These are phyloP conservation scores for Blera fallax DNA, from an alignment of 2,888 invertebrate species.

Conservation along the genomic window DNA sequence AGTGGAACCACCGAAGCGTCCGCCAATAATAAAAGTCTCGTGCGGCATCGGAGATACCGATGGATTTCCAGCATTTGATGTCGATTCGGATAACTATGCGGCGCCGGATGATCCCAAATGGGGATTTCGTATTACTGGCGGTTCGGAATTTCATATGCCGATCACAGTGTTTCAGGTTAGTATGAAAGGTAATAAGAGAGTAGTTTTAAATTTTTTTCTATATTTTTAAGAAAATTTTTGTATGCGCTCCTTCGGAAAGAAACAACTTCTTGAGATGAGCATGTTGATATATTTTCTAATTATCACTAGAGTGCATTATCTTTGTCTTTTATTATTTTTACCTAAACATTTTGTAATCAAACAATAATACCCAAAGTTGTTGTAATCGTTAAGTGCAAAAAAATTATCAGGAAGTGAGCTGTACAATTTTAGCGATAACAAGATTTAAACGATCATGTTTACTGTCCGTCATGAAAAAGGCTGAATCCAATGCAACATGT, in stretches of 20 bases:
- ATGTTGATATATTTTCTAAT: background rate
- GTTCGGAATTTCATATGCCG: constrained; percentile 82
- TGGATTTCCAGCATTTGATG: constrained; percentile 80
- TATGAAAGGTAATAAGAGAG: background rate
- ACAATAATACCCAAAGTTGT: background rate
- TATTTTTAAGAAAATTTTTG: background rate
- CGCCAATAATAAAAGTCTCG: constrained; percentile 79
- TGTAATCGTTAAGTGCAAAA: background rate
- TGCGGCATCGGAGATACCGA: constrained; percentile 81
- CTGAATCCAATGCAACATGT: background rate
- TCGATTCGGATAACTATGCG: constrained; percentile 79
- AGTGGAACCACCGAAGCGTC: constrained; percentile 78
- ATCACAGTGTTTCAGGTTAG: constrained; percentile 82
- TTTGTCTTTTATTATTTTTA: background rate
- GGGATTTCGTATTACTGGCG: constrained; percentile 82
- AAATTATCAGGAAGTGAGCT: background rate
- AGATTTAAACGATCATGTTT: background rate
- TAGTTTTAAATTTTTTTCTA: background rate
- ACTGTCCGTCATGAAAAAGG: background rate
- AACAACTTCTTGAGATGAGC: no score
- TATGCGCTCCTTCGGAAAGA: background rate
- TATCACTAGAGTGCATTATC: background rate
- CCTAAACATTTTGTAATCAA: background rate
- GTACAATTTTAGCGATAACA: background rate
- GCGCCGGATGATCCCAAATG: constrained; percentile 80